Percentiles rank a stretch among this genome's conserved stretches.
Conservation (phyloP, 2,113 vertebrate species). For the Nicator chloris region DNA sequence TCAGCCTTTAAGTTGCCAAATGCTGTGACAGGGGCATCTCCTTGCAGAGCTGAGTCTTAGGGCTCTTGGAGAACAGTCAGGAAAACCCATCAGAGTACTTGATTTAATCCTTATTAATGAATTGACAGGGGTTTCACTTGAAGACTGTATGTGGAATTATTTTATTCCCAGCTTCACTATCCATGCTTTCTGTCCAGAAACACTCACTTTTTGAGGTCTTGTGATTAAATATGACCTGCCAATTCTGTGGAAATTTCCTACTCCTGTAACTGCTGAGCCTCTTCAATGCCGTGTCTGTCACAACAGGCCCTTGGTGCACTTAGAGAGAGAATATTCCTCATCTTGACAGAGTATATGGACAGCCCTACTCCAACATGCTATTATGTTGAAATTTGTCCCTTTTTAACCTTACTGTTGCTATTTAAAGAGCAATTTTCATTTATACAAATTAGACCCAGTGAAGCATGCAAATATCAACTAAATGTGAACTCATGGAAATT, state of each 20-base stretch:
- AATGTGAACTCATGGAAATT: neutral
- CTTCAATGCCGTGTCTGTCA: rapidly evolving
- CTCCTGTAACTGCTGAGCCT: neutral
- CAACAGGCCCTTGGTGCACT: neutral
- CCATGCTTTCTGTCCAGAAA: neutral
- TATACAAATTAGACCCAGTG: neutral
- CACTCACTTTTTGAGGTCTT: neutral
- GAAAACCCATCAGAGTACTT: neutral
- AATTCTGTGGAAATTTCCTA: neutral
- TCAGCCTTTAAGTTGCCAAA: neutral
- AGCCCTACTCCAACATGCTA: neutral
- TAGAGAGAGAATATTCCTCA: neutral
- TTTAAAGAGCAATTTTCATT: neutral
- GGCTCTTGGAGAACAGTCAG: neutral
- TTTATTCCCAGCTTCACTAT: neutral
- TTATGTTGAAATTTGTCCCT: neutral
- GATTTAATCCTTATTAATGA: neutral
- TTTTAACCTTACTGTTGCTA: neutral
- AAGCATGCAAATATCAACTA: neutral
- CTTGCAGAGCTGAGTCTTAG: neutral
- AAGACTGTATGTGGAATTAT: neutral
- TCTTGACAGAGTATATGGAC: neutral
- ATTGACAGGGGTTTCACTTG: neutral
- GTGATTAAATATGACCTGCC: neutral
- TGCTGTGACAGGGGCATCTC: neutral